These are phyloP conservation scores for Clarias magur DNA, from an alignment of 2,113 vertebrate genomes.

Conservation along the genomic window DNA sequence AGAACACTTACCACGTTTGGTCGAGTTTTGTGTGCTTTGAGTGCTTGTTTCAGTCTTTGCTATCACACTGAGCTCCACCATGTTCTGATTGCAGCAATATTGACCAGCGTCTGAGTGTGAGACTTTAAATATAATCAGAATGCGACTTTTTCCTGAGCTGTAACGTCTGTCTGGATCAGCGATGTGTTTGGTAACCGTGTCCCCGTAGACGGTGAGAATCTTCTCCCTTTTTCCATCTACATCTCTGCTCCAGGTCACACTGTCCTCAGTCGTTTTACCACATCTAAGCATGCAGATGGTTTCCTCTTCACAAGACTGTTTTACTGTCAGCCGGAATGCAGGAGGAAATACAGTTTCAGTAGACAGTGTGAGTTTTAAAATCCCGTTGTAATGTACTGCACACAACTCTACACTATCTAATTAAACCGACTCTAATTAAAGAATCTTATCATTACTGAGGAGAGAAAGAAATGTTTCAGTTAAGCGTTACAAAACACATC, in stretches of 20 bases:
- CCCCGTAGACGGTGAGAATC: slow-evolving; percentile 25
- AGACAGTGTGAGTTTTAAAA: not conserved
- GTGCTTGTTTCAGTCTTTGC: not conserved
- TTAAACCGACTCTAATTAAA: no score
- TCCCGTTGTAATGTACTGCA: not conserved
- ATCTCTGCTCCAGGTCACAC: slow-evolving; percentile 43
- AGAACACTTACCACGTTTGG: no score
- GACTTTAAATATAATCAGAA: not conserved
- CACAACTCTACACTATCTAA: not conserved
- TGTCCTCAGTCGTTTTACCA: not conserved
- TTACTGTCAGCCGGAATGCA: not conserved
- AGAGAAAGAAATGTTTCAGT: no score
- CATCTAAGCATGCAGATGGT: not conserved
- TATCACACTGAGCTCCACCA: not conserved
- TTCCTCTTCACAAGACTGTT: not conserved
- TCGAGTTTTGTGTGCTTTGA: not conserved
- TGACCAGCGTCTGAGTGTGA: not conserved
- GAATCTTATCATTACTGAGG: no score
- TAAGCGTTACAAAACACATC: not conserved
- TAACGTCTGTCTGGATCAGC: slow-evolving; percentile 15
- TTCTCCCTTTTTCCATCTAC: slow-evolving; percentile 21
- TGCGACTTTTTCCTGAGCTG: not conserved
- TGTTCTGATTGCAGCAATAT: slow-evolving; percentile 16
- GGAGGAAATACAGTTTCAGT: not conserved
- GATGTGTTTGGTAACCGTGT: slow-evolving; percentile 20